Conservation (phyloP, 1,140 invertebrate species). For the Euwallacea fornicatus region DNA sequence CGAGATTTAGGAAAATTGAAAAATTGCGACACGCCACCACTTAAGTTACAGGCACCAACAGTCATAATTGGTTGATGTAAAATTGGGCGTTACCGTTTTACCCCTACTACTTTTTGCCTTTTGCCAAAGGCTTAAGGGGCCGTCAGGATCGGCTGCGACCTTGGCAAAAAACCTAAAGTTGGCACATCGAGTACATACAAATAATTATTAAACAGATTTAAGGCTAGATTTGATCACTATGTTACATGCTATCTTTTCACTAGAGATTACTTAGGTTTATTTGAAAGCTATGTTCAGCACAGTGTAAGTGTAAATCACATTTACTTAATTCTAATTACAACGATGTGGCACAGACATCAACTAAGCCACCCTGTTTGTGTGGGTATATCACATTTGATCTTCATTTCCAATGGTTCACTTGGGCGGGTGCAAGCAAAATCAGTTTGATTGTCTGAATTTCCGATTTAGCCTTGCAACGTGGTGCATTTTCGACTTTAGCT, state of each 20-base stretch:
- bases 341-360: constrained; percentile 14
- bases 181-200: constrained; percentile 30
- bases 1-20: constrained; percentile 1
- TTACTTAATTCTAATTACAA: constrained; percentile 27
- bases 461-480: not conserved
- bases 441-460: not conserved
- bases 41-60: constrained; percentile 46
- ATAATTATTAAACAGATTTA: constrained; percentile 26
- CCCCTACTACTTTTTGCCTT: constrained; percentile 26
- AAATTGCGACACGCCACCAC: constrained; percentile 38
- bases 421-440: constrained; percentile 11
- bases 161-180: constrained; percentile 26
- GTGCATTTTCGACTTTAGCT: constrained; percentile 5
- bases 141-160: not conserved
- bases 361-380: constrained; percentile 11
- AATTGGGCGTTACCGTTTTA: constrained; percentile 49
- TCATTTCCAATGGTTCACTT: not conserved
- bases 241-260: constrained; percentile 28
- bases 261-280: constrained; percentile 14
- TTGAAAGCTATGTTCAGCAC: constrained; percentile 23
- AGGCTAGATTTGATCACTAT: constrained; percentile 35
- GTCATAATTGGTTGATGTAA: constrained; percentile 48
- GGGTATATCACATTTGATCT: constrained; percentile 8
- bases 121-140: constrained; percentile 14
- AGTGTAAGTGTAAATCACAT: constrained; percentile 25